Conservation (phyloP, 2,113 vertebrate genomes). For the Apteryx mantelli region DNA sequence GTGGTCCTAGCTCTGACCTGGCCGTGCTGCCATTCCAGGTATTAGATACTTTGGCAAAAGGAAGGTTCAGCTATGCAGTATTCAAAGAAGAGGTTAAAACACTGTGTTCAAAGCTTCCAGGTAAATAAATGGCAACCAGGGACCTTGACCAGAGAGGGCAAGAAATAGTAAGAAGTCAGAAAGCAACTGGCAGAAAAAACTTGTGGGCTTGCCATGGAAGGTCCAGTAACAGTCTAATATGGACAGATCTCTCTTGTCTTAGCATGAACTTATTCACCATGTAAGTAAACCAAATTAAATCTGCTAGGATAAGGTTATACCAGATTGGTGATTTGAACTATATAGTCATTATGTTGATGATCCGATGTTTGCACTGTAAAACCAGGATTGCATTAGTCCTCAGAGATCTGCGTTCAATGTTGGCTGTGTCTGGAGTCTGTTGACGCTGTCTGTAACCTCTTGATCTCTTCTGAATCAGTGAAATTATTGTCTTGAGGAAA, state of each 20-base stretch:
- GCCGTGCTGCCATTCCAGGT: neutral
- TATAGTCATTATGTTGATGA: neutral
- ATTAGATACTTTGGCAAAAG: neutral
- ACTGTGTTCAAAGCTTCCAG: neutral
- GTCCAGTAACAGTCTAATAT: neutral
- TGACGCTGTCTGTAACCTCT: neutral
- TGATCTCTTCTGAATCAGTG: neutral
- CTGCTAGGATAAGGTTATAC: neutral
- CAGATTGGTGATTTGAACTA: neutral
- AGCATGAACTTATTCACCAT: neutral
- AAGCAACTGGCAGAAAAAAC: neutral
- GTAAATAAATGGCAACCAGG: neutral
- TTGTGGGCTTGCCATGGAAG: neutral
- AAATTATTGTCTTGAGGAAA: neutral
- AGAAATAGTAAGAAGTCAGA: neutral
- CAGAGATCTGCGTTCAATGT: neutral
- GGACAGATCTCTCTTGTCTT: neutral
- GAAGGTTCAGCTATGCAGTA: neutral
- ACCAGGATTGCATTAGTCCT: neutral
- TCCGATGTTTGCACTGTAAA: neutral
- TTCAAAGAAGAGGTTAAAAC: neutral
- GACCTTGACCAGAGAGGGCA: neutral
- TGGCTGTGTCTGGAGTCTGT: neutral
- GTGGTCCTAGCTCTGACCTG: neutral
- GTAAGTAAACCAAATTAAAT: neutral